Conservation (phyloP, 2,797 vertebrate species). For the Phalloptychus januarius region DNA sequence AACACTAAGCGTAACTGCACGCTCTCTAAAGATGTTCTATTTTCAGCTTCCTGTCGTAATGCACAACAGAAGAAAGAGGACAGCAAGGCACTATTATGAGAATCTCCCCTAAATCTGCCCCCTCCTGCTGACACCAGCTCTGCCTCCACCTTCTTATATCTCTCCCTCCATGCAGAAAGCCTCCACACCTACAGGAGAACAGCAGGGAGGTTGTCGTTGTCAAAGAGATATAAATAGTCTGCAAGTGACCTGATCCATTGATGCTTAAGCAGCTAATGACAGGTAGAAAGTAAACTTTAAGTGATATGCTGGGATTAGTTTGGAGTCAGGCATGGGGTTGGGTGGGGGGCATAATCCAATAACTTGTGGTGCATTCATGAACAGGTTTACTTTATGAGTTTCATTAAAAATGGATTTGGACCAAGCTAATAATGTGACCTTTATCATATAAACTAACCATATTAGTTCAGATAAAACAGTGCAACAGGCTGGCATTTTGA, state of each 20-base stretch:
- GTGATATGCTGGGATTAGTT: background rate
- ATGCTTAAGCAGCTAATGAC: constrained; percentile 3
- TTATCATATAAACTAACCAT: constrained; percentile 6
- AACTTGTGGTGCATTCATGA: background rate
- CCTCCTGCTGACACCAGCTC: constrained; percentile 1
- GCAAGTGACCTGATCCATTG: constrained; percentile 39
- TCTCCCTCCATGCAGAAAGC: constrained; percentile 30
- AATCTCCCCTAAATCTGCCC: constrained; percentile 50
- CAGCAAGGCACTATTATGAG: constrained; percentile 51
- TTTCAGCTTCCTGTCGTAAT: constrained; percentile 55
- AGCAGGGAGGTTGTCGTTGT: constrained; percentile 36
- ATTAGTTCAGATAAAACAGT: background rate
- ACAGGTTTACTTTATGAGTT: background rate
- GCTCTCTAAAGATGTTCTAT: constrained; percentile 66
- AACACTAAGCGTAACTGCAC: constrained; percentile 20
- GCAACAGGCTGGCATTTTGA: background rate
- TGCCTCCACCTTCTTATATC: background rate
- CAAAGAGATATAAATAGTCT: constrained; percentile 49
- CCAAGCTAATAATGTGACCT: constrained; percentile 4
- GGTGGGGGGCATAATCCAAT: background rate
- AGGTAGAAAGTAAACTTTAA: background rate
- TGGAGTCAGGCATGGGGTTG: background rate
- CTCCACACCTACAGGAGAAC: constrained; percentile 31
- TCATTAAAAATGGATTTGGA: constrained; percentile 25
- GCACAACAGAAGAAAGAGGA: constrained; percentile 60